phyloP scores from a whole-genome alignment of 2,888 invertebrate species.

The Hypercompe scribonia region DNA sequence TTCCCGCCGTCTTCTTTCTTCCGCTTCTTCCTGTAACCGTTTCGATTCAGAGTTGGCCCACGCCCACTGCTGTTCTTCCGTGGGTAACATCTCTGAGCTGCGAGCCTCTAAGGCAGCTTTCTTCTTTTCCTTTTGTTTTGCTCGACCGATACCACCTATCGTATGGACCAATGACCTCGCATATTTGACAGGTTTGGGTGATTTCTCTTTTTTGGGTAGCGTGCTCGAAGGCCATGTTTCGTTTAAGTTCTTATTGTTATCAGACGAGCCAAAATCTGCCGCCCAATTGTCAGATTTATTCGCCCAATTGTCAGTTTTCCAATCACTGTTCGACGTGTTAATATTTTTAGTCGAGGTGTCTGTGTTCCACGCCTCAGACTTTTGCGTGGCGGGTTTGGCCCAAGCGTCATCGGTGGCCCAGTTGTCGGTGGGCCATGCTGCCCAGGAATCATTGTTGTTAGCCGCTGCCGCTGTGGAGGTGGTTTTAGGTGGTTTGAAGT shows the following conservation, averaged over 20 bases:
- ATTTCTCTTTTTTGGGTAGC: conserved; percentile 82
- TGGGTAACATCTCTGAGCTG: conserved; percentile 68
- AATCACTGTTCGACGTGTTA: conserved; percentile 54
- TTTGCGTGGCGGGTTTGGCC: conserved; percentile 57
- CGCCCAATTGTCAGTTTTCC: conserved; percentile 72
- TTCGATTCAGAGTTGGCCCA: conserved; percentile 91
- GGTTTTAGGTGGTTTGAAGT: conserved; percentile 28
- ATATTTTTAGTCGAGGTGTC: conserved; percentile 51
- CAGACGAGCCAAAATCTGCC: conserved; percentile 65
- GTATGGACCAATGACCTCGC: conserved; percentile 80
- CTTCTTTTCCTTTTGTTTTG: conserved; percentile 75
- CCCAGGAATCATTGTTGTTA: conserved; percentile 68
- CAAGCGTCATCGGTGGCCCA: conserved; percentile 76
- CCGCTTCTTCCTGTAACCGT: conserved; percentile 87
- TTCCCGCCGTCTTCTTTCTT: conserved; percentile 87
- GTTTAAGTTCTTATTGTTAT: conserved; percentile 74
- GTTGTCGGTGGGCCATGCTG: conserved; percentile 82
- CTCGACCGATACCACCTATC: conserved; percentile 80
- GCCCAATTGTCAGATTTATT: conserved; percentile 70
- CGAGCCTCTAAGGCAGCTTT: conserved; percentile 55
- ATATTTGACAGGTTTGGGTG: conserved; percentile 81
- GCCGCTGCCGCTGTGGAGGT: conserved; percentile 12
- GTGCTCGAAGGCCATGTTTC: conserved; percentile 80
- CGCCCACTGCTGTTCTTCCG: conserved; percentile 90
- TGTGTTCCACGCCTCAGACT: conserved; percentile 53